Base-by-base conservation (phyloP, 2,113 vertebrate species). In the Myxocyprinus asiaticus region DNA sequence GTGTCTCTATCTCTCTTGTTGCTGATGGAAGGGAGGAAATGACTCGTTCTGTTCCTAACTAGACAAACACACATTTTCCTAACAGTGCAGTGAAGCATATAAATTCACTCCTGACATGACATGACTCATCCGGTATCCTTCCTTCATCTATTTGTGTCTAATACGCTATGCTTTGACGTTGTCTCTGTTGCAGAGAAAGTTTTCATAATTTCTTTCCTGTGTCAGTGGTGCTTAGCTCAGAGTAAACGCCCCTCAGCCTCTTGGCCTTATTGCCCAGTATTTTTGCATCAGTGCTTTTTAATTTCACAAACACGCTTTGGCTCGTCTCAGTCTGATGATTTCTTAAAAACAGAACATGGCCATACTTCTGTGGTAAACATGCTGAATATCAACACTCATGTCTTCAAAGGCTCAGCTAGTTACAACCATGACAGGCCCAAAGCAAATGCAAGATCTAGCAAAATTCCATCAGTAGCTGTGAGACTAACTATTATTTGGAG, bases 271-370 rank as follows among this genome's bases (percentile, higher is more conserved):
- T 69, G 68, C 66, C 61, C 70, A 73, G 79, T 77, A 69, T 68
- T 69, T 76, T 80, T 84, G 82, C 77, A 80, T 86, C 50, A 71
- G 51, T 80, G 77, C 78, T 74, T 86, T 86, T 85, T 84, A 82
- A 88, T 85, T 86, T 83, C 74, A 74, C 76, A 83, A 79, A 79
- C 71, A 76, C 68, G n/a, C 76, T 64, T 55, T 71, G 67, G 65
- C 80, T 87, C 53, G 79, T 58, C 62, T 61, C 74, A 72, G 78
- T 70, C 73, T 43, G 63, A 78, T 68, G 65, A 65, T 63, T 82
- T 56, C 74, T 62, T 75, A 64, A 79, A 78, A 79, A 65, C 79
- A 66, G 76, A 67, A 58, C 42, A 67, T 17, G 65, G 6, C 65
- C 61, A 47, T 70, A 47, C 17, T 14, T 14, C n/a, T 6, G 53